Conservation (phyloP, 2,888 invertebrate genomes). For the Campaea margaritaria region DNA sequence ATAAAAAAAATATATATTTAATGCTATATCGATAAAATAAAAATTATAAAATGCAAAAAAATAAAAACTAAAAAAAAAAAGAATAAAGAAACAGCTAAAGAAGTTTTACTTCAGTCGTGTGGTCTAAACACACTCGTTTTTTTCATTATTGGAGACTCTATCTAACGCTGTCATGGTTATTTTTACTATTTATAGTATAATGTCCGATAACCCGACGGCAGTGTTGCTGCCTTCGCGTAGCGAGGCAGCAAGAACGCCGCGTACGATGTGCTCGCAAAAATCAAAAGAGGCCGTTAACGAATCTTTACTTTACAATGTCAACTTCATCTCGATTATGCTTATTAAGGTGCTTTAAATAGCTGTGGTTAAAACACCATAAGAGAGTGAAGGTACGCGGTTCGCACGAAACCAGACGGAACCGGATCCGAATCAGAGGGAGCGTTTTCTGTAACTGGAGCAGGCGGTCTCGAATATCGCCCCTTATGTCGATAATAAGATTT, state of each 20-base stretch:
- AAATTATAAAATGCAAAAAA: too few species aligned
- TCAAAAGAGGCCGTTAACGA: slow-evolving; percentile 25
- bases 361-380: slow-evolving; percentile 69
- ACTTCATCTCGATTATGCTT: slow-evolving; percentile 35
- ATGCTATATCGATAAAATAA: too few species aligned
- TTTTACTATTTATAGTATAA: too few species aligned
- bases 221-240: neutral
- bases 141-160: too few species aligned
- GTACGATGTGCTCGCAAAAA: slow-evolving; percentile 30
- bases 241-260: neutral
- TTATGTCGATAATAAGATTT: slow-evolving; percentile 82
- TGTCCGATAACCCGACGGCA: too few species aligned
- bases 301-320: slow-evolving; percentile 35
- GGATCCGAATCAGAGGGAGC: slow-evolving; percentile 79
- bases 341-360: slow-evolving; percentile 36
- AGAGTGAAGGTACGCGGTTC: slow-evolving; percentile 72
- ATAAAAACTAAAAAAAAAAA: too few species aligned
- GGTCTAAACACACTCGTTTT: too few species aligned
- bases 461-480: slow-evolving; percentile 81
- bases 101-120: too few species aligned
- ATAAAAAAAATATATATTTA: too few species aligned
- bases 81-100: too few species aligned
- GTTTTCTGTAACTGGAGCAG: slow-evolving; percentile 83
- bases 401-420: slow-evolving; percentile 78
- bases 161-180: too few species aligned